Base-by-base conservation (phyloP, 2,888 invertebrate genomes). In the Teleogryllus oceanicus region DNA sequence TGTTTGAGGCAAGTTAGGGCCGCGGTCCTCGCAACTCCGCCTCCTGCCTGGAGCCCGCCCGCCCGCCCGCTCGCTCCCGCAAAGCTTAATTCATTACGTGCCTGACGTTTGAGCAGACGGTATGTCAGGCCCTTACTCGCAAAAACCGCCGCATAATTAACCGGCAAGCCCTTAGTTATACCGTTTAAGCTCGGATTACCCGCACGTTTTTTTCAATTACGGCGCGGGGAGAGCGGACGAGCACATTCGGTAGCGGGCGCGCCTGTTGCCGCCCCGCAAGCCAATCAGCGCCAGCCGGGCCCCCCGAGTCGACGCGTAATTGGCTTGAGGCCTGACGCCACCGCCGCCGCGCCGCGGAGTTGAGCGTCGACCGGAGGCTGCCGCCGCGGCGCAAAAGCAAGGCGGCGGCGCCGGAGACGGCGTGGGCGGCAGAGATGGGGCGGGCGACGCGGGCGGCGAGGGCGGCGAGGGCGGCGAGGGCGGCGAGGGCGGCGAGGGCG, bases 161-260 rank as follows among this genome's bases (percentile, higher is more conserved):
- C 82, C 82, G 80, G 80, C 81, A 80, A 78, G 78, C 76, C 82
- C 81, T 82, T 81, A 80, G 80, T 82, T 82, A 81, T 80, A 76
- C 81, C 81, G 82, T 81, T 82, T 82, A 82, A 76, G 79, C 81
- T 82, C 81, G 76, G 82, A 82, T 82, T 82, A 82, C 82, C 80
- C 74, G 62, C 62, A 62, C 24, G 78, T 79, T 78, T 81, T 81
- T 81, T 80, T 80, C 81, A 81, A 81, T 81, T 81, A 81, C 76
- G 37, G 24, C 79, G 75, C 78, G 20, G 78, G 79, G 81, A 78
- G 81, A 80, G 78, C 49, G 62, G 81, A 78, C 76, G 80, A 79
- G 80, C 78, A 80, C 75, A 81, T 81, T 78, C 79, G 80, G 79
- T 80, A 81, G 79, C 80, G 51, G 77, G 79, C 80, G 62, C 76